Percentiles rank a stretch among this genome's conserved stretches.
These are phyloP conservation scores for Xiphorhynchus erythropygius DNA, from an alignment of 2,797 vertebrate genomes.

Conservation along the genomic window DNA sequence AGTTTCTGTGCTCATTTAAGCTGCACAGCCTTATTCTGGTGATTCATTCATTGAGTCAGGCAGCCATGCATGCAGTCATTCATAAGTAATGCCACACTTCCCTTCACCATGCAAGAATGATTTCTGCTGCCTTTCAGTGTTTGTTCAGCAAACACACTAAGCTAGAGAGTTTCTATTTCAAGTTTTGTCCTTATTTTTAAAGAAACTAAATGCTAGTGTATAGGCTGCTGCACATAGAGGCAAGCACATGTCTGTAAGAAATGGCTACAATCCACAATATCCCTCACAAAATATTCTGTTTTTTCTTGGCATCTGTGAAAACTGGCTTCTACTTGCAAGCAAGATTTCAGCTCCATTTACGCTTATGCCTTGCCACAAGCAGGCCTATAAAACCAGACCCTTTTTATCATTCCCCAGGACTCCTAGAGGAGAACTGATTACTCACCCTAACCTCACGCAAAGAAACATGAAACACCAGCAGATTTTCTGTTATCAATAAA, in stretches of 20 bases:
- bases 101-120: slow-evolving; percentile 44
- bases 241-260: neutral
- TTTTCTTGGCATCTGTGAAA: neutral
- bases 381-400: neutral
- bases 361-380: neutral
- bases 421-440: neutral
- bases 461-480: neutral
- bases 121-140: slow-evolving; percentile 20
- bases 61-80: slow-evolving; percentile 65
- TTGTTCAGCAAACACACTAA: slow-evolving; percentile 21
- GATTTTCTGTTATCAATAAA: neutral
- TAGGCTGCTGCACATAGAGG: neutral
- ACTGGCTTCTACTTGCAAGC: neutral
- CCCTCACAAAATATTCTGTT: neutral
- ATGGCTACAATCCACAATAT: neutral
- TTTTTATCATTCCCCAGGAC: neutral
- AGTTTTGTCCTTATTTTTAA: slow-evolving; percentile 12
- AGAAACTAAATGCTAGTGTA: neutral
- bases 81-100: slow-evolving; percentile 57
- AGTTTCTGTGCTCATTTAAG: slow-evolving; percentile 10
- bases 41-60: slow-evolving; percentile 71
- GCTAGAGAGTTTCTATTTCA: neutral
- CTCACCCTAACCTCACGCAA: neutral
- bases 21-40: slow-evolving; percentile 12
- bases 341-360: neutral